A percentile compares a stretch with the other conserved stretches of the same genome.
Conservation (phyloP, 2,113 vertebrate species). For the Danionella cerebrum region DNA sequence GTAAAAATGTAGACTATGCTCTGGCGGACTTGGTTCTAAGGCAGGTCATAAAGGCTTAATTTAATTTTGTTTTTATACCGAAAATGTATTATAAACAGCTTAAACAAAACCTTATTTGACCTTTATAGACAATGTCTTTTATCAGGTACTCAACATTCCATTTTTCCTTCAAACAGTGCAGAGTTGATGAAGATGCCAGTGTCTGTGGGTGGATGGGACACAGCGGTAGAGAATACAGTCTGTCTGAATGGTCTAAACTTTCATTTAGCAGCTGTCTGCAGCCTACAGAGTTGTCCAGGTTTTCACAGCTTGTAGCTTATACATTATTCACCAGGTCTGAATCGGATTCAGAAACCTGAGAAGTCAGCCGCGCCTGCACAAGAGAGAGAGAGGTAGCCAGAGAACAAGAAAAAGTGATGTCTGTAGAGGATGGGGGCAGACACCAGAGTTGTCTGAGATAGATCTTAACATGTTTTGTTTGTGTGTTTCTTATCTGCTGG, state of each 20-base stretch:
- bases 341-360: slow-evolving; percentile 37
- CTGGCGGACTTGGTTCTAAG: too few relatives aligned
- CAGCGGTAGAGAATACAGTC: not conserved
- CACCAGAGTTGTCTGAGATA: not conserved
- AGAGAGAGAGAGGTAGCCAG: not conserved
- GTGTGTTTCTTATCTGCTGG: not conserved
- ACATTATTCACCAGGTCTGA: slow-evolving; percentile 31
- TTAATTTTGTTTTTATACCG: too few relatives aligned
- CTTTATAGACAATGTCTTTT: not conserved
- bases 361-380: slow-evolving; percentile 10
- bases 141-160: not conserved
- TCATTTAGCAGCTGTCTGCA: not conserved
- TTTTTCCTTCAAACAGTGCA: not conserved
- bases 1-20: too few relatives aligned
- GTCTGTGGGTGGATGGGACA: not conserved
- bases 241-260: not conserved
- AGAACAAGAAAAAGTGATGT: slow-evolving; percentile 10
- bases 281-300: not conserved
- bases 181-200: not conserved
- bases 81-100: too few relatives aligned
- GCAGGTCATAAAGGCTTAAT: too few relatives aligned
- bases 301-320: slow-evolving; percentile 36
- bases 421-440: not conserved
- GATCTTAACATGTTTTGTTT: slow-evolving; percentile 3
- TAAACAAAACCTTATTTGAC: too few relatives aligned